Base-by-base conservation (phyloP, 2,888 invertebrate species). In the Carpatolechia fugitivella region DNA sequence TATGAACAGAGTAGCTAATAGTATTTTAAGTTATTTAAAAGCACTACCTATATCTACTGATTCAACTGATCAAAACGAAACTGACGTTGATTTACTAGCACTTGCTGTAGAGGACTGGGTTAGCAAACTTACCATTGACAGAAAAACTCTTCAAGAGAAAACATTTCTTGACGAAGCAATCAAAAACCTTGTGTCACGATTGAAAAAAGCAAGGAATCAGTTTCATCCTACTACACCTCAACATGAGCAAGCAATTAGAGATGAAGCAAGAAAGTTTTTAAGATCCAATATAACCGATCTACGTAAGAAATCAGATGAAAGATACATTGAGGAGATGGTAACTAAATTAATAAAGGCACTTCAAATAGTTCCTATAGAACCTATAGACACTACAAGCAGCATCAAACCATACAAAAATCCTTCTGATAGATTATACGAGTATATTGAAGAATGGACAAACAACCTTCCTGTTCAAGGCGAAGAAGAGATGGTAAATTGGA, bases 381-480 rank as follows among this genome's bases (percentile, higher is more conserved):
- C 7, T 33, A 6, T 33, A 3, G 33, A 33, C 8, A 33, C n/a
- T 10, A 11, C 2, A 20, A 18, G n/a, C 4, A 20, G 44, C 6
- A n/a, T 14, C 6, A 33, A 24, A 41, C 14, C 49, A 7, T 54
- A 29, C 10, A 70, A 64, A 57, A 65, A 65, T 54, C 50, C 67
- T 38, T 58, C 64, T n/a, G 69, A 72, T 35, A 50, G 63, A 14
- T 60, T 78, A 1, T 62, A 69, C 31, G 65, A 72, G 6, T 63
- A 60, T 20, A 66, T 82, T 38, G 61, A 61, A 18, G 57, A 63
- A 16, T 77, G 76, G 76, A 66, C 72, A 54, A 59, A 72, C 8
- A 64, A 61, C 54, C 60, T 82, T 31, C 66, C 70, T 1, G 62
- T 76, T 3, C 56, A 60, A n/a, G 60, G 62, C 54, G 63, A 71